A percentile compares a stretch with the other conserved stretches of the same genome.
Conservation (phyloP, 2,113 vertebrate species). For the Girardinichthys multiradiatus region DNA sequence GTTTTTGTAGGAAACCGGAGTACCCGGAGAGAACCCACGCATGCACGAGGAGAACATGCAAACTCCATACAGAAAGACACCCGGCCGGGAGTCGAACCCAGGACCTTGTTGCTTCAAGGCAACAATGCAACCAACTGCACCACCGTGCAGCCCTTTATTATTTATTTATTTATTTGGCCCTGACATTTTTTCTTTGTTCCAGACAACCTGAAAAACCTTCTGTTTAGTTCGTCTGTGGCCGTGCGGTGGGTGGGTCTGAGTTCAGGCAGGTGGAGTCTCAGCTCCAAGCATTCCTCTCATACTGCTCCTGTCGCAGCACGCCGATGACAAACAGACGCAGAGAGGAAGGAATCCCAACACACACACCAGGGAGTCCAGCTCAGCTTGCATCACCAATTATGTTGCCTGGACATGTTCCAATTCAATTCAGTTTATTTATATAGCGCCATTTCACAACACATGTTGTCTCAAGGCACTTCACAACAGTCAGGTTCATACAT, state of each 20-base stretch:
- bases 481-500: no score
- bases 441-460: no score
- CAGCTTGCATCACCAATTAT: neutral
- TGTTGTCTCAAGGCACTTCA: no score
- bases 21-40: no score
- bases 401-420: neutral
- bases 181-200: neutral
- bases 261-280: constrained; percentile 37
- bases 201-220: neutral
- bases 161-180: neutral
- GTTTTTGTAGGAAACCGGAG: no score
- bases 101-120: no score
- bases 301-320: constrained; percentile 67
- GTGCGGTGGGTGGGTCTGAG: constrained; percentile 7
- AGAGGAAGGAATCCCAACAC: neutral
- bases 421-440: no score
- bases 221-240: constrained; percentile 2
- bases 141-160: no score
- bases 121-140: no score
- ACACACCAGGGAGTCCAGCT: neutral
- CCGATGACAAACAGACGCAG: constrained; percentile 3
- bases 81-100: no score
- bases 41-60: no score
- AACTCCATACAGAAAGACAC: no score
- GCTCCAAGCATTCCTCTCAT: constrained; percentile 72